A percentile compares a stretch with the other conserved stretches of the same genome.
phyloP scores from a whole-genome alignment of 1,140 invertebrate genomes.

The Dreissena rostriformis region DNA sequence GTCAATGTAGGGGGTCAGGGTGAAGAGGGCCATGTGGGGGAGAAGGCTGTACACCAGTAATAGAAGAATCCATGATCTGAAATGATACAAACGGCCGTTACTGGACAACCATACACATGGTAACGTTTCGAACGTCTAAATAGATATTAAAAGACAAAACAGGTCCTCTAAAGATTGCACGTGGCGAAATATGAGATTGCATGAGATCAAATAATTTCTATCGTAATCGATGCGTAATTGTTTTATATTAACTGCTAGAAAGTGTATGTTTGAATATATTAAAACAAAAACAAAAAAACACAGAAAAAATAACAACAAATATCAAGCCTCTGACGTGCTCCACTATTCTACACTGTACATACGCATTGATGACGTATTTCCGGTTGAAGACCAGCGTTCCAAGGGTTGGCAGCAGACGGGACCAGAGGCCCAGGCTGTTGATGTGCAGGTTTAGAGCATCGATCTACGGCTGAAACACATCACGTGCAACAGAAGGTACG shows the following conservation, averaged over 20 bases:
- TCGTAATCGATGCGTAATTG: too few relatives aligned
- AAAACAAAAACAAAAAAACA: too few relatives aligned
- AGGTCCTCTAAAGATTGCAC: too few relatives aligned
- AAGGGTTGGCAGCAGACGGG: conserved; percentile 70
- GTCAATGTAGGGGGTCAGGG: conserved; percentile 68
- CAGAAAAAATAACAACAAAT: too few relatives aligned
- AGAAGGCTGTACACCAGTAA: conserved; percentile 63
- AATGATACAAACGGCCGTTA: neutral
- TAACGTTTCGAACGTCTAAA: too few relatives aligned
- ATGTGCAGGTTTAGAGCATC: conserved; percentile 73
- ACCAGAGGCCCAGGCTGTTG: conserved; percentile 75
- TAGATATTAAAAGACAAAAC: too few relatives aligned
- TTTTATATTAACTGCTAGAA: too few relatives aligned
- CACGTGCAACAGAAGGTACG: too few relatives aligned
- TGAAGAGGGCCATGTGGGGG: conserved; percentile 65
- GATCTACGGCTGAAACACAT: conserved; percentile 68
- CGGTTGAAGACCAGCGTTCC: conserved; percentile 74
- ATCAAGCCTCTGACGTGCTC: too few relatives aligned
- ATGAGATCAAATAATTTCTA: too few relatives aligned
- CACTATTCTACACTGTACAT: conserved; percentile 48
- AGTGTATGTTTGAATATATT: too few relatives aligned
- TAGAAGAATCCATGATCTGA: conserved; percentile 64
- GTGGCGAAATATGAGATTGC: too few relatives aligned
- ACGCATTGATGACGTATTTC: conserved; percentile 73
- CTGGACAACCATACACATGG: neutral